Conservation (phyloP, 2,797 vertebrate species). For the Pangasius sanitwongsei region DNA sequence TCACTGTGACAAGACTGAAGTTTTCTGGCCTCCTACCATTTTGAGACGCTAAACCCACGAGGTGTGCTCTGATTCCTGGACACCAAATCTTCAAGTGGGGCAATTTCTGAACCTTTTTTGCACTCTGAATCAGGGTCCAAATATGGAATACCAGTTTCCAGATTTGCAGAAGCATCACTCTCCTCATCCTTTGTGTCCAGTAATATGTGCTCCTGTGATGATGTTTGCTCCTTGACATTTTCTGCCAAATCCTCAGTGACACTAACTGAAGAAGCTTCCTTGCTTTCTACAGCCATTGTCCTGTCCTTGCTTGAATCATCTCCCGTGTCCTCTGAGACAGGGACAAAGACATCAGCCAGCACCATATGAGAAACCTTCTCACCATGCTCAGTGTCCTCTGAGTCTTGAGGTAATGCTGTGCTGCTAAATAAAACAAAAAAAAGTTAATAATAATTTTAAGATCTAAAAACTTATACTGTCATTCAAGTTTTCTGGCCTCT, state of each 20-base stretch:
- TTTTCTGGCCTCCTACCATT: conserved; percentile 12
- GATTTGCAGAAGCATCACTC: not conserved
- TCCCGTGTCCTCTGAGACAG: conserved; percentile 2
- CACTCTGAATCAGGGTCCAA: not conserved
- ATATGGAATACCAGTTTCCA: not conserved
- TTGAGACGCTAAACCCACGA: not conserved
- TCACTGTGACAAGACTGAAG: not conserved
- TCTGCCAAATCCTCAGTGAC: not conserved
- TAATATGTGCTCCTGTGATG: conserved; percentile 1
- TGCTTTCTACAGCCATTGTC: not conserved
- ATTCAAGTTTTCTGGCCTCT: not conserved
- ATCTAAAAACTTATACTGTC: not conserved
- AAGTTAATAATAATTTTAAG: not conserved
- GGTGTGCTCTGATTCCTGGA: not conserved
- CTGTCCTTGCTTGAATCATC: conserved; percentile 9
- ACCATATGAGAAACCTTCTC: not conserved
- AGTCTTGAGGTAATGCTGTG: conserved; percentile 1
- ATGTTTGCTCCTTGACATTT: not conserved
- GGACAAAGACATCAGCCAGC: conserved; percentile 27
- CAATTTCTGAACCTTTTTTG: not conserved
- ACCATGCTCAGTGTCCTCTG: not conserved
- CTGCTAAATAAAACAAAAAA: not conserved
- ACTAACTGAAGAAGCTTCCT: conserved; percentile 15
- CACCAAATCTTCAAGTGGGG: not conserved
- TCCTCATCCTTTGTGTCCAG: not conserved